Evolutionary conservation across 2,888 invertebrate species (phyloP).

Genomic region (Uropetala carovei): DNA sequence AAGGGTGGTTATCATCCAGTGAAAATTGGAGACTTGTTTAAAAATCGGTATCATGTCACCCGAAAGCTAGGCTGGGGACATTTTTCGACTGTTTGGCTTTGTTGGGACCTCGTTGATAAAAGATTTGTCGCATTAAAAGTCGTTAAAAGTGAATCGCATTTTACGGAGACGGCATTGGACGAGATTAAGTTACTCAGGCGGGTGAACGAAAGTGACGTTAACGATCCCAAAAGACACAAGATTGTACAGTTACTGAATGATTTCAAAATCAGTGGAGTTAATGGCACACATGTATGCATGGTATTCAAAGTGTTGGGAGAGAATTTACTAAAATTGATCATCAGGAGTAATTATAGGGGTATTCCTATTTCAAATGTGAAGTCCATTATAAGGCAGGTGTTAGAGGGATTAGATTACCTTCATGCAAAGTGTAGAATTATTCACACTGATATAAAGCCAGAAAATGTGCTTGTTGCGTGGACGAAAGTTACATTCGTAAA

Average conservation of each 20-base stretch:
- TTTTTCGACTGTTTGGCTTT: constrained; percentile 65
- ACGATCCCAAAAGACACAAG: constrained; percentile 77
- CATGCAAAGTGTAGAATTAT: constrained; percentile 79
- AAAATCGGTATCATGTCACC: constrained; percentile 55
- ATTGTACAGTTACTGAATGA: constrained; percentile 80
- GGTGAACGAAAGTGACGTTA: constrained; percentile 77
- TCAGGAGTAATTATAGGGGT: constrained; percentile 80
- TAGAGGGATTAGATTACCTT: constrained; percentile 78
- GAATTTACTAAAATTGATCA: constrained; percentile 80
- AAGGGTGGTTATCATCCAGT: constrained; percentile 74
- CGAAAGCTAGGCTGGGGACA: constrained; percentile 65
- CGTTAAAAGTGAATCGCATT: constrained; percentile 81
- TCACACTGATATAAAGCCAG: constrained; percentile 74
- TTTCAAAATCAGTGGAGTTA: constrained; percentile 79
- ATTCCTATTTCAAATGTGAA: constrained; percentile 79
- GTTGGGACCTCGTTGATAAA: constrained; percentile 70
- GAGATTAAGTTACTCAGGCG: constrained; percentile 80
- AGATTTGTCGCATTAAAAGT: constrained; percentile 81
- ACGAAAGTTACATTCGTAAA: constrained; percentile 75
- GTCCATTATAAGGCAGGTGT: constrained; percentile 78
- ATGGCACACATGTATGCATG: constrained; percentile 80
- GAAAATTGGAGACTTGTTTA: constrained; percentile 58
- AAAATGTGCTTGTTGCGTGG: constrained; percentile 78
- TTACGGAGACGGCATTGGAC: constrained; percentile 81
- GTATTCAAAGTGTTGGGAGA: constrained; percentile 80